Evolutionary conservation across 2,888 invertebrate species (phyloP).

Genomic region (Nomada ruficornis): DNA sequence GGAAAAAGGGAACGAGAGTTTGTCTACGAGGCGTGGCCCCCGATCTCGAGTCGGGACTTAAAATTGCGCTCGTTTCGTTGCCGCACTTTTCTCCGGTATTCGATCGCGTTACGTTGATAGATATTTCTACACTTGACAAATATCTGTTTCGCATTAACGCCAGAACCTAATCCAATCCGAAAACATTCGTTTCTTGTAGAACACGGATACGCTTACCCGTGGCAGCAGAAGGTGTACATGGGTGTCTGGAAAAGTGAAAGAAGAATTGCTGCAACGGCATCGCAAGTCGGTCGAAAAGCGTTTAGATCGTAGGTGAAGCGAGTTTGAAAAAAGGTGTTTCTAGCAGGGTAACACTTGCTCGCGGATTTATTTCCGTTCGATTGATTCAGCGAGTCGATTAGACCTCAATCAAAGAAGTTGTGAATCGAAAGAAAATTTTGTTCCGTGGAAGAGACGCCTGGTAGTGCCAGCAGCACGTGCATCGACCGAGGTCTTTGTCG

Average conservation of each 20-base stretch:
- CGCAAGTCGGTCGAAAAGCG: too few relatives aligned
- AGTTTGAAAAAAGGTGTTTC: not conserved
- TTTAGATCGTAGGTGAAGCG: too few relatives aligned
- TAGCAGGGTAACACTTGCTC: not conserved
- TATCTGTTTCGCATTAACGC: not conserved
- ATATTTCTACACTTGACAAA: not conserved
- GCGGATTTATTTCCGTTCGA: constrained; percentile 29
- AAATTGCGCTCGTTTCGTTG: not conserved
- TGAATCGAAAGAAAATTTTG: constrained; percentile 41
- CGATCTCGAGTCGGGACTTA: not conserved
- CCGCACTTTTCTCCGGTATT: not conserved
- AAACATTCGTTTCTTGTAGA: too few relatives aligned
- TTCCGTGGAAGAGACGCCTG: constrained; percentile 49
- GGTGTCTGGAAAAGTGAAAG: too few relatives aligned
- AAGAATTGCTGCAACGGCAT: too few relatives aligned
- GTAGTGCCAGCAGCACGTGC: constrained; percentile 66
- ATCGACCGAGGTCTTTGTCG: constrained; percentile 73
- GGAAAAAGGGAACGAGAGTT: not conserved
- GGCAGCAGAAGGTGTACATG: too few relatives aligned
- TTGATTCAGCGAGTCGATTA: not conserved
- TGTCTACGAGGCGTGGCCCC: constrained; percentile 1
- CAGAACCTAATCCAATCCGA: not conserved
- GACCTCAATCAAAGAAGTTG: constrained; percentile 21
- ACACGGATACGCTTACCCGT: too few relatives aligned
- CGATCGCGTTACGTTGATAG: too few relatives aligned